These are phyloP conservation scores for Spongilla lacustris DNA, from an alignment of 37 sponge, comb jelly and placozoan genomes.

Conservation along the genomic window DNA sequence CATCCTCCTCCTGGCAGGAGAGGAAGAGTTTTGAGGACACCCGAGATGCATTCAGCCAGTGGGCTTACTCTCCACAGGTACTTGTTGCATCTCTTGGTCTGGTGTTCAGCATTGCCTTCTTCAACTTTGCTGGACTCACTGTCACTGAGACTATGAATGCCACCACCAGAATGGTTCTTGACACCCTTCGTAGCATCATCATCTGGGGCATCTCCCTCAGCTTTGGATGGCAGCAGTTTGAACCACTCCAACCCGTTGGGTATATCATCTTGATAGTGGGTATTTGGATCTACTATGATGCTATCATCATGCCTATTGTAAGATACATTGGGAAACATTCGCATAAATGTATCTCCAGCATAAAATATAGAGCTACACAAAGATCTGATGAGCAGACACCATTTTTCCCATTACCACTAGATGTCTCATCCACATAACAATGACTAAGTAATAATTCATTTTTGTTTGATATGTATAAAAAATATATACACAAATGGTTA, in stretches of 20 bases:
- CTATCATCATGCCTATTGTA: conserved; percentile 62
- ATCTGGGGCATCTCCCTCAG: conserved; percentile 89
- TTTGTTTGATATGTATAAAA: too few relatives aligned
- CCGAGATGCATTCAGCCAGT: conserved; percentile 81
- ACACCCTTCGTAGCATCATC: conserved; percentile 87
- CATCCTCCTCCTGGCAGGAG: conserved; percentile 74
- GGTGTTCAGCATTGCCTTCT: conserved; percentile 94
- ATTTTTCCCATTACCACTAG: too few relatives aligned
- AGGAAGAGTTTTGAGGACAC: conserved; percentile 85
- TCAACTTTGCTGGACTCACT: conserved; percentile 96
- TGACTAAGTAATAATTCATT: too few relatives aligned
- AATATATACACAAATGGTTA: too few relatives aligned
- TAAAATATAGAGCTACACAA: too few relatives aligned
- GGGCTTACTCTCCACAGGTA: conserved; percentile 34
- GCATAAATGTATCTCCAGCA: too few relatives aligned
- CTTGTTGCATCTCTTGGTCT: conserved; percentile 71
- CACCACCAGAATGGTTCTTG: conserved; percentile 92
- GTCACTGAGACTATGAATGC: conserved; percentile 90
- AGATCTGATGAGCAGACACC: too few relatives aligned
- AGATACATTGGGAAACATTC: background rate
- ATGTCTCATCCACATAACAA: too few relatives aligned
- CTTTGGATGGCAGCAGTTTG: conserved; percentile 85
- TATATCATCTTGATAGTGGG: conserved; percentile 84
- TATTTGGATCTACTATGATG: conserved; percentile 89
- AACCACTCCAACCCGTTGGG: conserved; percentile 84